Evolutionary conservation across 1,140 invertebrate species (phyloP).

Genomic region (Achatina immaculata): DNA sequence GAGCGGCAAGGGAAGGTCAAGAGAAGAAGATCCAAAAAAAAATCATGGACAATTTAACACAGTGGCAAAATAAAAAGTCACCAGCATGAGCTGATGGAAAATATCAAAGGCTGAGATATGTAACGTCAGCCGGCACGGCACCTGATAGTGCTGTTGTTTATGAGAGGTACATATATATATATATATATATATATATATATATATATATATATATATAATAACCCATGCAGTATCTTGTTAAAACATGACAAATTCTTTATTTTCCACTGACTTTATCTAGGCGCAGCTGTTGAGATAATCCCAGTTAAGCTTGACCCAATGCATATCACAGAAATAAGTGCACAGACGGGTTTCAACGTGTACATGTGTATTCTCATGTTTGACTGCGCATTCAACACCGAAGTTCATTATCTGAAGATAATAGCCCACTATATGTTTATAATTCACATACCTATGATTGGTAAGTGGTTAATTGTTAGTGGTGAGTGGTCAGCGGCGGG

Average conservation of each 20-base stretch:
- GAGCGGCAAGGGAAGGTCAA: no score
- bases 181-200: constrained; percentile 5
- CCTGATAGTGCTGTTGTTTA: no score
- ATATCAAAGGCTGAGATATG: no score
- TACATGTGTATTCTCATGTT: constrained; percentile 14
- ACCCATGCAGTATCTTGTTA: background rate
- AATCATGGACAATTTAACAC: no score
- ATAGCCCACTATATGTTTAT: background rate
- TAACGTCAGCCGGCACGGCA: no score
- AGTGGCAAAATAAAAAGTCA: no score
- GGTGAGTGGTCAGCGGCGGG: no score
- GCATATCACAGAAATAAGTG: background rate
- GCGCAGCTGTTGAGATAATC: background rate
- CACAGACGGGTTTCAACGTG: background rate
- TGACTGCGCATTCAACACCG: constrained; percentile 12
- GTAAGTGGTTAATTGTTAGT: no score
- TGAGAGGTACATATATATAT: background rate
- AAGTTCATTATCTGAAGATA: constrained; percentile 5
- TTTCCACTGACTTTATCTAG: background rate
- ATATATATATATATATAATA: background rate
- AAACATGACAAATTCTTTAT: background rate
- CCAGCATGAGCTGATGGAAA: no score
- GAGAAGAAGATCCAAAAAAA: no score
- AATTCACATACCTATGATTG: background rate
- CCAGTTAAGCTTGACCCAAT: background rate